Conservation (phyloP, 2,113 vertebrate species). For the Nannobrachium achirus region DNA sequence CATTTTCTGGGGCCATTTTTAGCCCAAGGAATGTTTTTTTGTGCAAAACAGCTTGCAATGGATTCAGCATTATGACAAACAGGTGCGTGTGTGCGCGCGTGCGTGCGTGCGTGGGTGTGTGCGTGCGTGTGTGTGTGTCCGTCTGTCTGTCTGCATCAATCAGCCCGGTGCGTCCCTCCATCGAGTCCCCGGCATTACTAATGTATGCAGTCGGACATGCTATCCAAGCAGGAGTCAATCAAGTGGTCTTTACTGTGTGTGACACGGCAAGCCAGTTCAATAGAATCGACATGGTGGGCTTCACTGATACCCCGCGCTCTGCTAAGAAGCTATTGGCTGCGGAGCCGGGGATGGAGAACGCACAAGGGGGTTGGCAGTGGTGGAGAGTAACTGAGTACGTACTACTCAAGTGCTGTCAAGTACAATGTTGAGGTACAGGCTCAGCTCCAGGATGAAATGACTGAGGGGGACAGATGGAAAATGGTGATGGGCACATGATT, state of each 20-base stretch:
- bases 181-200: conserved; percentile 67
- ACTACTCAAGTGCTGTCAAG: too few species aligned
- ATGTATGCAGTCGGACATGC: conserved; percentile 76
- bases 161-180: conserved; percentile 55
- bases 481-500: too few species aligned
- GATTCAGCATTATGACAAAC: too few species aligned
- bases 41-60: too few species aligned
- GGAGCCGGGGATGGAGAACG: conserved; percentile 32
- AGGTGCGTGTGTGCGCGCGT: background rate
- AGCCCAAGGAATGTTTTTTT: too few species aligned
- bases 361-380: conserved; percentile 21
- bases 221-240: conserved; percentile 79
- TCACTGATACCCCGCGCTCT: conserved; percentile 62
- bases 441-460: too few species aligned
- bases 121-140: background rate
- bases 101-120: background rate
- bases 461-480: too few species aligned
- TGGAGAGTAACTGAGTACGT: too few species aligned
- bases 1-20: too few species aligned
- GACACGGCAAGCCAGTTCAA: conserved; percentile 72
- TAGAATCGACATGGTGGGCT: conserved; percentile 70
- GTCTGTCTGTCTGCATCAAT: conserved; percentile 60
- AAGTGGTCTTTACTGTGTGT: conserved; percentile 72
- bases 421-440: too few species aligned
- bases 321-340: conserved; percentile 56